Evolutionary conservation across 2,888 invertebrate species (phyloP).

Genomic region (Stenodera caucasica): DNA sequence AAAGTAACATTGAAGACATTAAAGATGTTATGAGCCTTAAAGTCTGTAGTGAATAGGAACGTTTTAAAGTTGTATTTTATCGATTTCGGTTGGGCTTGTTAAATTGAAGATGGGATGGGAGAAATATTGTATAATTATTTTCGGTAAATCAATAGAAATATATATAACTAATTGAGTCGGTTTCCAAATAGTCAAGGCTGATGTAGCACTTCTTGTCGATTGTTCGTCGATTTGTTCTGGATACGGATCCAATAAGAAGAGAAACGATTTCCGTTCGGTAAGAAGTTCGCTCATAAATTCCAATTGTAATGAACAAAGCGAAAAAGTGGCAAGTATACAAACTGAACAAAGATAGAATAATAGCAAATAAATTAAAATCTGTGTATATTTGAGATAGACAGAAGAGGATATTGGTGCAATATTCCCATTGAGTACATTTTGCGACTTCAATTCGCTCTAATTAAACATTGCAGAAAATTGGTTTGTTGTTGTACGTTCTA

Average conservation of each 20-base stretch:
- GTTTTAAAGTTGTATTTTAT: too few species aligned
- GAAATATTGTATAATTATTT: too few species aligned
- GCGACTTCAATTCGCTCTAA: not conserved
- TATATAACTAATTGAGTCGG: not conserved
- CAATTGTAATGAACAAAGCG: not conserved
- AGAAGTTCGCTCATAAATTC: constrained; percentile 4
- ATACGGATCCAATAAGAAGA: constrained; percentile 4
- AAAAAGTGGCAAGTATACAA: too few species aligned
- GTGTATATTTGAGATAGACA: not conserved
- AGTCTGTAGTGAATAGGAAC: too few species aligned
- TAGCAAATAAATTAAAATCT: not conserved
- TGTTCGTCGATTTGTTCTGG: constrained; percentile 4
- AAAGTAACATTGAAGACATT: too few species aligned
- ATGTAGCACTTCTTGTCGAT: constrained; percentile 6
- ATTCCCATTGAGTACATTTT: not conserved
- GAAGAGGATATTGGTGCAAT: not conserved
- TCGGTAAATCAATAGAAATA: not conserved
- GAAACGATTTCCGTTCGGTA: constrained; percentile 3
- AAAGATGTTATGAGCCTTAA: too few species aligned
- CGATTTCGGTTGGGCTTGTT: too few species aligned
- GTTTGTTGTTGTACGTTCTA: not conserved
- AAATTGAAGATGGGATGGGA: too few species aligned
- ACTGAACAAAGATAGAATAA: not conserved
- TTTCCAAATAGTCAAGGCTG: constrained; percentile 1
- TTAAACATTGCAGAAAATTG: not conserved